A percentile compares a stretch with the other conserved stretches of the same genome.
Evolutionary conservation across 2,113 vertebrate species (phyloP).

Genomic region (Cygnus atratus): DNA sequence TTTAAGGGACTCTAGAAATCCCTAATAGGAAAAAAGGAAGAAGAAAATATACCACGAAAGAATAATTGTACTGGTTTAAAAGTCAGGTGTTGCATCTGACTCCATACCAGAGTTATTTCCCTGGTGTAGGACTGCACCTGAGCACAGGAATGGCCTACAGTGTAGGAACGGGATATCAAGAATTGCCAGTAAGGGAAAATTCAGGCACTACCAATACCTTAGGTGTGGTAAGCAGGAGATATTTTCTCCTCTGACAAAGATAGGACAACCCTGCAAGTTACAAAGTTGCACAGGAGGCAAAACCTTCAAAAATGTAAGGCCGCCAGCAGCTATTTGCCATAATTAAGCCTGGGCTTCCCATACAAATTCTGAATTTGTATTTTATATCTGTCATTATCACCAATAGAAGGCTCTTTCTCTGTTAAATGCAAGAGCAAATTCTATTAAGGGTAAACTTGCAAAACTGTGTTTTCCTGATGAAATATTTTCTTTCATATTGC

Average conservation of each 20-base stretch:
- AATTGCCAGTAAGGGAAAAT: background rate
- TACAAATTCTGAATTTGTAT: background rate
- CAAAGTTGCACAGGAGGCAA: background rate
- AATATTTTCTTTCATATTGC: background rate
- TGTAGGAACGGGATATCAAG: background rate
- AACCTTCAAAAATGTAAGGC: conserved; percentile 16
- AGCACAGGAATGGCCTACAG: background rate
- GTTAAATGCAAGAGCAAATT: background rate
- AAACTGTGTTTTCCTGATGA: background rate
- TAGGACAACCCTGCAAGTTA: background rate
- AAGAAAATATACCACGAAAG: background rate
- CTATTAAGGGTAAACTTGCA: background rate
- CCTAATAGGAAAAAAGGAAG: background rate
- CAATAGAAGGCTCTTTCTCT: background rate
- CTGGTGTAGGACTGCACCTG: background rate
- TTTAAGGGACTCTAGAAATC: background rate
- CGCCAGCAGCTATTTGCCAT: background rate
- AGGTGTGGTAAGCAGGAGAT: background rate
- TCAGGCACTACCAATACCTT: background rate
- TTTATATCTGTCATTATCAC: background rate
- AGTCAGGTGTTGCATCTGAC: background rate
- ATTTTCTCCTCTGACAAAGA: background rate
- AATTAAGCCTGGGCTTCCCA: background rate
- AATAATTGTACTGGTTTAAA: background rate
- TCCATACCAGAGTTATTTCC: background rate